phyloP scores from a whole-genome alignment of 2,113 vertebrate species.

The Spilogale gracilis region DNA sequence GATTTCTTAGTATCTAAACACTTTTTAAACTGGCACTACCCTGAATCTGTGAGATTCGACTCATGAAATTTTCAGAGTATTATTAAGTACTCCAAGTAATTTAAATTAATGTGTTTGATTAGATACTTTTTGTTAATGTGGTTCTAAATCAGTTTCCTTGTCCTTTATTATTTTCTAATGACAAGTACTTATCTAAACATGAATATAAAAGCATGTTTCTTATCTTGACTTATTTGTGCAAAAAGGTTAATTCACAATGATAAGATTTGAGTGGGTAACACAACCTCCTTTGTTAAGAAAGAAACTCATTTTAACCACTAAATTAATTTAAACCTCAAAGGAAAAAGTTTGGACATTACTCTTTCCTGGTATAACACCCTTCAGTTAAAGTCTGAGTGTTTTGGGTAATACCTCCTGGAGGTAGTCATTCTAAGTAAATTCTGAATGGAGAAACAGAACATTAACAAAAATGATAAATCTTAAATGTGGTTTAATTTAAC shows the following conservation, averaged over 20 bases:
- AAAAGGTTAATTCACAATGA: conserved; percentile 47
- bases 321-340: conserved; percentile 68
- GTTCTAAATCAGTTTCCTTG: background rate
- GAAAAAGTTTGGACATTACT: conserved; percentile 70
- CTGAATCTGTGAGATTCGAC: conserved; percentile 80
- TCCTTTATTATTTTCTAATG: conserved; percentile 53
- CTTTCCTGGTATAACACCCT: conserved; percentile 60
- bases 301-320: conserved; percentile 30
- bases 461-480: conserved; percentile 40
- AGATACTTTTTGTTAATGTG: background rate
- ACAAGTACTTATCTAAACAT: conserved; percentile 21
- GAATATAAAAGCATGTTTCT: conserved; percentile 26
- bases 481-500: conserved; percentile 42
- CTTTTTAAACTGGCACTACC: conserved; percentile 84
- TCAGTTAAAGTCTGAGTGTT: conserved; percentile 66
- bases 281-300: conserved; percentile 60
- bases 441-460: conserved; percentile 31
- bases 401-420: conserved; percentile 49
- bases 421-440: conserved; percentile 54
- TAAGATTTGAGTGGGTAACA: conserved; percentile 49
- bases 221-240: conserved; percentile 61
- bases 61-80: conserved; percentile 77
- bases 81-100: conserved; percentile 1
- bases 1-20: conserved; percentile 84
- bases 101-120: conserved; percentile 36